Base-by-base conservation (phyloP, 2,113 vertebrate genomes). In the Corapipo altera region DNA sequence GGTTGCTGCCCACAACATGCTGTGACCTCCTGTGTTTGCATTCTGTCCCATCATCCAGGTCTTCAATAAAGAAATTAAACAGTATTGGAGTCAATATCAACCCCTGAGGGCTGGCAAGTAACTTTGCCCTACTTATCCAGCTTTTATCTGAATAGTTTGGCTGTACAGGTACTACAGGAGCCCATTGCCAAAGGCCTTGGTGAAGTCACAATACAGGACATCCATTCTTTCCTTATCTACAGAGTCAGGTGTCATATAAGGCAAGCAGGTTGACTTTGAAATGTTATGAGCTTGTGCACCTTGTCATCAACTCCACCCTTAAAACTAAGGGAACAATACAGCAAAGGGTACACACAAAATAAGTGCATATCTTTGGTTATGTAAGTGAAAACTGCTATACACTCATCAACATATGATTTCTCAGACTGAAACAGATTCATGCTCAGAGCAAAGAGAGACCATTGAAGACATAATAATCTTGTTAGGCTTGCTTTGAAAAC, bases 11-110 rank as follows among this genome's bases (percentile, higher is more conserved):
- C 5, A 2, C 67, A 75, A 12, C 24, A 41, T 46, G 28, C 67
- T 62, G n/a, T 12, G 20, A 62, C 14, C 37, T 72, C 33, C 26
- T 37, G 12, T 37, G 30, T 57, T 61, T 57, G 26, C 30, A 43
- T 16, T n/a, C 30, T 46, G 19, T 15, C 78, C 35, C 57, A 75
- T 11, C 57, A 66, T 6, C 44, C 55, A 48, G 23, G 9, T 9
- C 27, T 46, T 69, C 88, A 43, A 5, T 28, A 67, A 73, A 76
- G 49, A 52, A n/a, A 49, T 18, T 43, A 43, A 69, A 62, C n/a
- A 54, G 20, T 21, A 52, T 0, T 28, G 27, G 39, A 73, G 37
- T 58, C 17, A 1, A 2, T 5, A 57, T 3, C 30, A 51, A 2
- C 5, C 32, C 54, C 51, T 4, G 1, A 59, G 20, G 27, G 39